Evolutionary conservation across 1,140 invertebrate genomes (phyloP), one percentile per base, ranked within the genome.

Genomic region (Drosophila kikkawai): DNA sequence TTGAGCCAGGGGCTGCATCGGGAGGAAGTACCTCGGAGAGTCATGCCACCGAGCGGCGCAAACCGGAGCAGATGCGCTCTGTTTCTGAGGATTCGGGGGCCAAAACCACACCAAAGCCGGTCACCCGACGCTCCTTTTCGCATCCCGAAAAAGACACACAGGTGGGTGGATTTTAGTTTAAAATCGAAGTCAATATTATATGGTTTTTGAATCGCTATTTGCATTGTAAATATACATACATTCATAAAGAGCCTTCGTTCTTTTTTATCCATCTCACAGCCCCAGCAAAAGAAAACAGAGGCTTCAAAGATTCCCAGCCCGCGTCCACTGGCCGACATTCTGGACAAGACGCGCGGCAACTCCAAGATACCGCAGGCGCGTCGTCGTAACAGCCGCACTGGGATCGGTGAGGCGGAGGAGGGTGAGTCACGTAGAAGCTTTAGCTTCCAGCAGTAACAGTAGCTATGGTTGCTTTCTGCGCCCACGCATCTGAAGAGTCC

Each of bases 51-150:
- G 83, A 91, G 22, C 71, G 91, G 7, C 82, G 87, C 1, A 93
- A 93, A 63, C 92, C 92, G 0, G 92, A 93, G 53, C 85, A 92
- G 36, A 93, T 93, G 92, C 91, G 92, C 12, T 93, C 92, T 7
- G 82, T 93, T n/a, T 93, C 92, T 0, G 92, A 93, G 47, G 92
- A 93, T 39, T 91, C 91, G 11, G 91, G 91, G 2, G 83, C 91
- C 1, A 92, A 91, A 48, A 75, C 91, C 4, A 75, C 80, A 9
- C 85, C 85, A 6, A 93, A 93, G 45, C 91, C 92, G 2, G 88
- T 93, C 0, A 92, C 92, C 3, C 68, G 92, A 19, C 77, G 92
- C 32, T 93, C 92, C 34, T 81, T 93, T 12, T 93, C 92, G 17
- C 92, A 93, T 60, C 92, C 92, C 19, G 92, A 93, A 79, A 93